These are phyloP conservation scores for Schrankia costaestrigalis DNA, from an alignment of 2,888 invertebrate genomes.

Conservation along the genomic window DNA sequence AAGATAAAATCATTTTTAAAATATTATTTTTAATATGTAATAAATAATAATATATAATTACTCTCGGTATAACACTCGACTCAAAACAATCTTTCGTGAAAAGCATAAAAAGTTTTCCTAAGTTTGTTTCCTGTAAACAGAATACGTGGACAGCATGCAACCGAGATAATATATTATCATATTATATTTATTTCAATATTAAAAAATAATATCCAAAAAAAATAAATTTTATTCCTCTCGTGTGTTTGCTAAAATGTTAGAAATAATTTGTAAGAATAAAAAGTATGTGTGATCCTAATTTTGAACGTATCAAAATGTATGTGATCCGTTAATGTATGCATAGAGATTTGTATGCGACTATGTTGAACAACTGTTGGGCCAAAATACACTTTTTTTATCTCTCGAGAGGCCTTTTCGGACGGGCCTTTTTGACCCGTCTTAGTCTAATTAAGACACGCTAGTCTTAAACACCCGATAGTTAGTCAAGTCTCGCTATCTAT, in stretches of 20 bases:
- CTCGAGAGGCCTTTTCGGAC: slow-evolving; percentile 4
- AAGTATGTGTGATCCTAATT: slow-evolving; percentile 22
- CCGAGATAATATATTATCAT: neutral
- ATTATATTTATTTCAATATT: neutral
- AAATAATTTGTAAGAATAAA: slow-evolving; percentile 7
- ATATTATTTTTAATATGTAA: too few species aligned
- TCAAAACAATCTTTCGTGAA: too few species aligned
- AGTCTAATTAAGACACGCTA: too few species aligned
- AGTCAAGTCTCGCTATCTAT: too few species aligned
- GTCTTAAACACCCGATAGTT: too few species aligned
- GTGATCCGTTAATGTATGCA: slow-evolving; percentile 22
- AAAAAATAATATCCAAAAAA: slow-evolving; percentile 5
- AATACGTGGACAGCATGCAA: too few species aligned
- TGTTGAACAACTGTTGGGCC: slow-evolving; percentile 3
- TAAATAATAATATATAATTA: too few species aligned
- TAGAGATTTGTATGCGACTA: slow-evolving; percentile 4
- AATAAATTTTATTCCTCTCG: neutral
- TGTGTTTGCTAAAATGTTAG: neutral
- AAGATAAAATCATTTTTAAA: too few species aligned
- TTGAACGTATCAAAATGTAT: slow-evolving; percentile 31
- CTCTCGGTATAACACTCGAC: too few species aligned
- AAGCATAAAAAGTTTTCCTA: too few species aligned
- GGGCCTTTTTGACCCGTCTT: too few species aligned
- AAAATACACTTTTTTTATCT: slow-evolving; percentile 4
- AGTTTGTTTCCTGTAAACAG: too few species aligned